Conservation (phyloP, 2,888 invertebrate species). For the Spodoptera picta region DNA sequence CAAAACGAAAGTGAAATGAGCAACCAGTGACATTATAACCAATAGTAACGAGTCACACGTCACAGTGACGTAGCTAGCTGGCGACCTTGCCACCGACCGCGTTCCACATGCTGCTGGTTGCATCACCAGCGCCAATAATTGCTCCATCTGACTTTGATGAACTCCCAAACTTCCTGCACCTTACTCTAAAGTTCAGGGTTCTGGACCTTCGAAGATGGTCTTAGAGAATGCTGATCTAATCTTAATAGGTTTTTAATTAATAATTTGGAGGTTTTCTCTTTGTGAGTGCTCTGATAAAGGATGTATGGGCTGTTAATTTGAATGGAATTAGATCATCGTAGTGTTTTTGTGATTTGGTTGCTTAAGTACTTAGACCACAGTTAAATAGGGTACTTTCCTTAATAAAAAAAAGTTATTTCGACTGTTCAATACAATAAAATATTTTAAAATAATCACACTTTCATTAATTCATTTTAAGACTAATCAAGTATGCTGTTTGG, state of each 20-base stretch:
- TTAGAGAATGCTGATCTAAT: slow-evolving; percentile 14
- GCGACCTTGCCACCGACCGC: slow-evolving; percentile 51
- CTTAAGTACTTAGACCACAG: no score
- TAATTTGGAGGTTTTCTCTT: slow-evolving; percentile 10
- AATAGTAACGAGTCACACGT: slow-evolving; percentile 44
- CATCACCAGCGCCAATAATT: slow-evolving; percentile 42
- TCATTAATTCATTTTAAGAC: no score
- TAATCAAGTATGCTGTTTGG: no score
- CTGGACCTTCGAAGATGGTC: slow-evolving; percentile 4
- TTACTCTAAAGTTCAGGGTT: slow-evolving; percentile 45
- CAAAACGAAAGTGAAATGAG: slow-evolving; percentile 3
- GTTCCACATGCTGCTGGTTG: slow-evolving; percentile 39
- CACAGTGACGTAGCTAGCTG: slow-evolving; percentile 50
- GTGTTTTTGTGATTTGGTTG: no score
- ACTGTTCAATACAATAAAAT: no score
- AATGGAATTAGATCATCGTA: no score
- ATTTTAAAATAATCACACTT: no score
- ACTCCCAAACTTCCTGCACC: slow-evolving; percentile 45
- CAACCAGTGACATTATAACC: slow-evolving; percentile 17
- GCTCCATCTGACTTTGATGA: slow-evolving; percentile 48
- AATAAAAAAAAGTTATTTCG: no score
- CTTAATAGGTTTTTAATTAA: slow-evolving; percentile 14
- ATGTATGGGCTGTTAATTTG: not conserved
- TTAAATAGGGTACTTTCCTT: no score
- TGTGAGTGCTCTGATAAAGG: not conserved